Conservation (phyloP, 2,797 vertebrate species). For the Acanthis flammea region DNA sequence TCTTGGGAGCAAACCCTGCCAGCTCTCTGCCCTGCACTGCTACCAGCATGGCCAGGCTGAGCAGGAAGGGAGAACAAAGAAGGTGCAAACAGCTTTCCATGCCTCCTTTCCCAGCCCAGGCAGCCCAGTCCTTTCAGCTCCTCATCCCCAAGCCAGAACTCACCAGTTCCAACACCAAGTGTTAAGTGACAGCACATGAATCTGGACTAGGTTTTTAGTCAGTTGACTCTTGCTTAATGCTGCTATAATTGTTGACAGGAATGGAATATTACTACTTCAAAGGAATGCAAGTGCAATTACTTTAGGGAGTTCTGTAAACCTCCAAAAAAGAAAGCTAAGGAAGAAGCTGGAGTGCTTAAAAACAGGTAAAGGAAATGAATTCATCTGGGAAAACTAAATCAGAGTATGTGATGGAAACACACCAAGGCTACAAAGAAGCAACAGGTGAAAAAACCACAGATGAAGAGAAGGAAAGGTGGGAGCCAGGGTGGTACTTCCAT, state of each 20-base stretch:
- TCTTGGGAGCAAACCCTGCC: background rate
- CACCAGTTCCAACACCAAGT: background rate
- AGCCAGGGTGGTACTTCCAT: background rate
- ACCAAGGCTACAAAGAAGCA: background rate
- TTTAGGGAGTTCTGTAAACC: background rate
- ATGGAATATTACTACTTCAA: background rate
- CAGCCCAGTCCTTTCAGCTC: background rate
- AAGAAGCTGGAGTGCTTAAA: background rate
- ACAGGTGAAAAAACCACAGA: background rate
- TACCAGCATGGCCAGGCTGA: background rate
- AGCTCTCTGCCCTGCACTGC: background rate
- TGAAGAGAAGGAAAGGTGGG: background rate
- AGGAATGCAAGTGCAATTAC: background rate
- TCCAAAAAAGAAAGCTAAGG: background rate
- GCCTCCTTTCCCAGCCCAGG: background rate
- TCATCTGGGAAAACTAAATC: background rate
- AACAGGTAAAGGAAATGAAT: background rate
- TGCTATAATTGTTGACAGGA: background rate
- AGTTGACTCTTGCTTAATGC: background rate
- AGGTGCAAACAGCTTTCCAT: background rate
- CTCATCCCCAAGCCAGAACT: background rate
- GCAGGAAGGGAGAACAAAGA: background rate
- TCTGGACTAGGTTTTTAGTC: background rate
- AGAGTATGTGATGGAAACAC: background rate
- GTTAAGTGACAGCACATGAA: background rate